These are phyloP conservation scores for Ictidomys tridecemlineatus DNA, from an alignment of 2,113 vertebrate species.

Conservation along the genomic window DNA sequence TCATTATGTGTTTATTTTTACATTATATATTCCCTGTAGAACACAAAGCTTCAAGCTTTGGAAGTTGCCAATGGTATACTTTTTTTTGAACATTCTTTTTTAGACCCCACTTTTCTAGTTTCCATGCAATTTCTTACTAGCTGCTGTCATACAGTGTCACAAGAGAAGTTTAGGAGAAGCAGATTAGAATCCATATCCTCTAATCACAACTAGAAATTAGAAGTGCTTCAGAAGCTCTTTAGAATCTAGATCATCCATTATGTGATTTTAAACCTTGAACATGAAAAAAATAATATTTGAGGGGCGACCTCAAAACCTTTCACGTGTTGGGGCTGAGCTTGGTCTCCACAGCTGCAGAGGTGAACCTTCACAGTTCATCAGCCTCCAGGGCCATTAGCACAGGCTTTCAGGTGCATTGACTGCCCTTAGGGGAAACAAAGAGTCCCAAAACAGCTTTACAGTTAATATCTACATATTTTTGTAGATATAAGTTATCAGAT, in stretches of 20 bases:
- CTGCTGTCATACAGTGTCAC: not conserved
- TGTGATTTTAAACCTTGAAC: conserved; percentile 11
- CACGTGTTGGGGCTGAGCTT: not conserved
- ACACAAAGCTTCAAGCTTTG: not conserved
- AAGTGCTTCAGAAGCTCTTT: not conserved
- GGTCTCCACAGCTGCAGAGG: not conserved
- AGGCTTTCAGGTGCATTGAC: not conserved
- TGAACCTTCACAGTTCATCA: conserved; percentile 23
- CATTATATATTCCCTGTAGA: not conserved
- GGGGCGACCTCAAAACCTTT: conserved; percentile 32
- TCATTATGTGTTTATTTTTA: not conserved
- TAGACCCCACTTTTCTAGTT: not conserved
- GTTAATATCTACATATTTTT: not conserved
- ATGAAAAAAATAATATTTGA: conserved; percentile 6
- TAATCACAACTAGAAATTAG: conserved; percentile 40
- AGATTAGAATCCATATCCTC: not conserved
- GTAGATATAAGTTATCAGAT: not conserved
- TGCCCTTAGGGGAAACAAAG: not conserved
- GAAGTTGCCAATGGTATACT: not conserved
- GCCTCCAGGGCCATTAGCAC: not conserved
- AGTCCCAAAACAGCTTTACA: conserved; percentile 5
- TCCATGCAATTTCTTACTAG: not conserved
- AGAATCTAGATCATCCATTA: not conserved
- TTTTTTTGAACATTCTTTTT: not conserved
- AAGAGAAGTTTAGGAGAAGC: not conserved